These are phyloP conservation scores for Amorpha juglandis DNA, from an alignment of 2,888 invertebrate species.

Conservation along the genomic window DNA sequence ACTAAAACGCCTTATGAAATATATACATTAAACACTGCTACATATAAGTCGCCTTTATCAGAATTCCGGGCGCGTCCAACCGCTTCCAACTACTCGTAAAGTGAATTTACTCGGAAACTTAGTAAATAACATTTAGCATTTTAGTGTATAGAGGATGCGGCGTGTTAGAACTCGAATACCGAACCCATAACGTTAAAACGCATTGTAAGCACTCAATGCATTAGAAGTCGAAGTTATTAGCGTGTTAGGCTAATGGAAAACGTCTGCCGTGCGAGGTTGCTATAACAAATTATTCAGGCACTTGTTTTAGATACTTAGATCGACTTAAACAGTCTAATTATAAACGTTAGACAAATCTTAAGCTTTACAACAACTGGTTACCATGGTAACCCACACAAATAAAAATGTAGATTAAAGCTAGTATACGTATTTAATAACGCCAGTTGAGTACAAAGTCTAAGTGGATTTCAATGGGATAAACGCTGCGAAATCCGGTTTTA, in stretches of 20 bases:
- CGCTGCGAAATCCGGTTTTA: too few species aligned
- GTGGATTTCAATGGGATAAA: too few species aligned
- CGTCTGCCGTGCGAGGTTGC: constrained; percentile 50
- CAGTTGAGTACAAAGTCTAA: too few species aligned
- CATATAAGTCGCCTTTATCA: too few species aligned
- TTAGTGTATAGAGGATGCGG: constrained; percentile 33
- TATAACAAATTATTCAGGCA: constrained; percentile 49
- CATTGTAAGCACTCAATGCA: constrained; percentile 24
- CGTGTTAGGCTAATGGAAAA: constrained; percentile 54
- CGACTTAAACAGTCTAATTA: too few species aligned
- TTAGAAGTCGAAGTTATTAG: constrained; percentile 27
- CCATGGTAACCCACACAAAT: too few species aligned
- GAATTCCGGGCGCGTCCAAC: neutral
- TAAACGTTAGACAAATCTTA: too few species aligned
- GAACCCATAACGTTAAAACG: constrained; percentile 17
- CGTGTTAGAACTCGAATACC: constrained; percentile 27
- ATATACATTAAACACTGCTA: neutral
- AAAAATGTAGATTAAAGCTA: too few species aligned
- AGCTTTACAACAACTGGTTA: too few species aligned
- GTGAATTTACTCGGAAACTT: neutral
- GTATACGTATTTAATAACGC: too few species aligned
- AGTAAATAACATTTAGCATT: constrained; percentile 26
- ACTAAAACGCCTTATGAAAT: constrained; percentile 1
- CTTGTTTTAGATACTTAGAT: neutral
- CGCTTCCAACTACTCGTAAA: constrained; percentile 5